Evolutionary conservation across 2,113 vertebrate genomes (phyloP).

Genomic region (Ranitomeya imitator): DNA sequence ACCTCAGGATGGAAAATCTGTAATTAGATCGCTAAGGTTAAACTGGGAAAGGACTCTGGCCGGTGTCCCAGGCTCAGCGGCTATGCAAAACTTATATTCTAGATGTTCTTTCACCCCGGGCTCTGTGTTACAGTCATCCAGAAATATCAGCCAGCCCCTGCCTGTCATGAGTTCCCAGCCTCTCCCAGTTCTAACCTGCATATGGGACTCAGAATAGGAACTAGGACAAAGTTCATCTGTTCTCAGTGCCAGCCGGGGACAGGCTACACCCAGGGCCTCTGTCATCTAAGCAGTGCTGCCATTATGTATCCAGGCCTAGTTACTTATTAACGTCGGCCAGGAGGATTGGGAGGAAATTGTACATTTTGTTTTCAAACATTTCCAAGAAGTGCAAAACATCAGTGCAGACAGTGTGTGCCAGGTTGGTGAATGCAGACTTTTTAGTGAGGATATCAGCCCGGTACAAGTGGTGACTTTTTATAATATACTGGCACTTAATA

Average conservation of each 20-base stretch:
- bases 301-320: not conserved
- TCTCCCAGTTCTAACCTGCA: not conserved
- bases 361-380: slow-evolving; percentile 9
- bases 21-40: not conserved
- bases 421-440: not conserved
- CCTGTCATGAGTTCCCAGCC: not conserved
- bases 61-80: not conserved
- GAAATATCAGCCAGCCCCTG: not conserved
- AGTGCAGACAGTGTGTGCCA: not conserved
- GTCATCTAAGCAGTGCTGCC: not conserved
- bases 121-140: not conserved
- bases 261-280: not conserved
- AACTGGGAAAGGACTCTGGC: not conserved
- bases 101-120: not conserved
- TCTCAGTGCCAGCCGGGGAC: not conserved
- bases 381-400: not conserved
- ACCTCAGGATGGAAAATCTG: not conserved
- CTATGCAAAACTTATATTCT: not conserved
- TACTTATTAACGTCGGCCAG: not conserved
- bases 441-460: not conserved
- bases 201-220: slow-evolving; percentile 10
- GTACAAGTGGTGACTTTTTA: not conserved
- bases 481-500: not conserved
- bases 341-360: not conserved
- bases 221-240: slow-evolving; percentile 30